These are phyloP conservation scores for Stenolophus ochropezus DNA, from an alignment of 2,888 invertebrate genomes.

Conservation along the genomic window DNA sequence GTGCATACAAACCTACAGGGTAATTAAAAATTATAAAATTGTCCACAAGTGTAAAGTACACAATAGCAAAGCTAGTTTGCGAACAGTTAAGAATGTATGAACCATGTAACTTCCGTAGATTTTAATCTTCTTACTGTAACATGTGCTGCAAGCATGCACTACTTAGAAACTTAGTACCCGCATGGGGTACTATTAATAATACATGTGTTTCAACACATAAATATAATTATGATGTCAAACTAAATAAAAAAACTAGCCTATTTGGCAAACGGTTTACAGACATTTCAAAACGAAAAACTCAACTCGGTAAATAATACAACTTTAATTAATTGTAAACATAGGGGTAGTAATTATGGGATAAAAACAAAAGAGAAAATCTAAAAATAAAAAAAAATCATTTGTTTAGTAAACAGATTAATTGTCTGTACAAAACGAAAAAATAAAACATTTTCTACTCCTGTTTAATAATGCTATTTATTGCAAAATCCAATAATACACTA, in stretches of 20 bases:
- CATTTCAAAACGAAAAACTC: conserved; percentile 1
- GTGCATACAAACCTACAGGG: not conserved
- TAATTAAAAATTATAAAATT: not conserved
- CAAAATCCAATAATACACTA: no score
- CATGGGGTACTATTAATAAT: conserved; percentile 41
- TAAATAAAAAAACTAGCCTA: not conserved
- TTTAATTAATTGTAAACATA: conserved; percentile 10
- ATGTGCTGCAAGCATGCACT: not conserved
- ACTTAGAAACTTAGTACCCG: conserved; percentile 16
- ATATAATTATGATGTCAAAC: conserved; percentile 43
- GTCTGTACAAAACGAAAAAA: no score
- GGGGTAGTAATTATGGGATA: not conserved
- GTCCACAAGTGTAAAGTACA: not conserved
- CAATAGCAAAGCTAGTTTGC: not conserved
- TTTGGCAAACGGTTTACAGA: conserved; percentile 9
- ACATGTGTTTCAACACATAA: conserved; percentile 41
- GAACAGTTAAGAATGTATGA: conserved; percentile 15
- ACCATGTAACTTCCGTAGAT: conserved; percentile 16
- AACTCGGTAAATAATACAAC: conserved; percentile 1
- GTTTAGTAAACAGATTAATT: not conserved
- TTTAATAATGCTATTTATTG: no score
- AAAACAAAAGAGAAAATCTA: not conserved
- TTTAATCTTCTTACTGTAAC: conserved; percentile 11
- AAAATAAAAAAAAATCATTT: no score
- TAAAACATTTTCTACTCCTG: no score